Conservation (phyloP, 1,140 invertebrate species). For the Drosophila pseudoananassae region DNA sequence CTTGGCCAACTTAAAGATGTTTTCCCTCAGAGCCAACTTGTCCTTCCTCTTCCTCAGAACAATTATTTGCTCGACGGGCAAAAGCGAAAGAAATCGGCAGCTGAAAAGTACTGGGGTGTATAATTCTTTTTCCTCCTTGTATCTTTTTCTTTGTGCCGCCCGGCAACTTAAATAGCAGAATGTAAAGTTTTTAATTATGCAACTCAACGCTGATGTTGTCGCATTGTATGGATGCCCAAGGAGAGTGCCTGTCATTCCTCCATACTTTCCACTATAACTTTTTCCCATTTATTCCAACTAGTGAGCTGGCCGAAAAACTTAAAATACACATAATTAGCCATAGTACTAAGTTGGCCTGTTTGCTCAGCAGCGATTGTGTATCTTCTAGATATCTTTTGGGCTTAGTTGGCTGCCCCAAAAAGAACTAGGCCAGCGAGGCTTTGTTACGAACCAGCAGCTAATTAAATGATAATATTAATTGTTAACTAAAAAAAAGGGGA, state of each 20-base stretch:
- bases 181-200: constrained; percentile 81
- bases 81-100: constrained; percentile 10
- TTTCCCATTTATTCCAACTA: constrained; percentile 53
- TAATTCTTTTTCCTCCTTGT: constrained; percentile 39
- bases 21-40: constrained; percentile 42
- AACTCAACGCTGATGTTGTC: constrained; percentile 53
- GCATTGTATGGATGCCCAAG: constrained; percentile 18
- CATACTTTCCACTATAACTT: not conserved
- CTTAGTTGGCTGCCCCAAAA: constrained; percentile 41
- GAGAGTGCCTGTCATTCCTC: not conserved
- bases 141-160: constrained; percentile 73
- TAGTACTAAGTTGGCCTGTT: constrained; percentile 49
- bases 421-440: constrained; percentile 64
- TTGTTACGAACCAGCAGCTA: constrained; percentile 33
- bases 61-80: constrained; percentile 51
- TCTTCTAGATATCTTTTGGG: constrained; percentile 37
- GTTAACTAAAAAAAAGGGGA: not conserved
- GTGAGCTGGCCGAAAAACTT: constrained; percentile 65
- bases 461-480: constrained; percentile 76
- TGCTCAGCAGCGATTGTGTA: constrained; percentile 44
- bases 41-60: constrained; percentile 8
- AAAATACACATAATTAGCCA: constrained; percentile 81
- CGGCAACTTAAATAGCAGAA: constrained; percentile 75
- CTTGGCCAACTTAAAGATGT: constrained; percentile 69
- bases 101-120: constrained; percentile 34